Evolutionary conservation across 2,797 vertebrate species (phyloP).

Genomic region (Pelodytes ibericus): DNA sequence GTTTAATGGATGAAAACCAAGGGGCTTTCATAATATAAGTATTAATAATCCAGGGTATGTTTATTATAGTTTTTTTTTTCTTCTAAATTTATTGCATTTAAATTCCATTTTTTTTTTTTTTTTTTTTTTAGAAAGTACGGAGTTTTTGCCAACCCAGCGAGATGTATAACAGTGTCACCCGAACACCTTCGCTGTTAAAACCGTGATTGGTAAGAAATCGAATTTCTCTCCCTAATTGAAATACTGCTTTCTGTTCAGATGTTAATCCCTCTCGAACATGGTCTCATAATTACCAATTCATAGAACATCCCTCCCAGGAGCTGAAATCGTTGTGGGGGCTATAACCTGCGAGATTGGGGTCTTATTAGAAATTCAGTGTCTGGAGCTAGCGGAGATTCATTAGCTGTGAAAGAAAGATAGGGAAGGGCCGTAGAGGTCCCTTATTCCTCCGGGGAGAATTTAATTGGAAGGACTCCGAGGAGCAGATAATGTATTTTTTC

Average conservation of each 20-base stretch:
- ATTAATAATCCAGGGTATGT: too few species aligned
- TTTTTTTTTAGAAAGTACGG: too few species aligned
- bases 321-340: slow-evolving; percentile 69
- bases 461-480: slow-evolving; percentile 73
- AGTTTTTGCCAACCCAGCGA: background rate
- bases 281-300: slow-evolving; percentile 71
- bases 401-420: slow-evolving; percentile 69
- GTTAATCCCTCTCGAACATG: slow-evolving; percentile 70
- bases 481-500: slow-evolving; percentile 68
- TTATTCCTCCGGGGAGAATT: slow-evolving; percentile 72
- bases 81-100: too few species aligned
- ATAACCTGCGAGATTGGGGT: slow-evolving; percentile 72
- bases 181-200: slow-evolving; percentile 32
- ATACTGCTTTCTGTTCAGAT: slow-evolving; percentile 69
- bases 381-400: slow-evolving; percentile 69
- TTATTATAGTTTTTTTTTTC: too few species aligned
- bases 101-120: too few species aligned
- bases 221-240: slow-evolving; percentile 65
- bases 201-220: slow-evolving; percentile 38
- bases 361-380: slow-evolving; percentile 70
- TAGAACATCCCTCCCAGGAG: slow-evolving; percentile 72
- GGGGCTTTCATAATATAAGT: too few species aligned
- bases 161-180: slow-evolving; percentile 29
- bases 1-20: too few species aligned
- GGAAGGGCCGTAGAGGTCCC: slow-evolving; percentile 64